Conservation (phyloP, 1,140 invertebrate species). For the Dryas iulia region DNA sequence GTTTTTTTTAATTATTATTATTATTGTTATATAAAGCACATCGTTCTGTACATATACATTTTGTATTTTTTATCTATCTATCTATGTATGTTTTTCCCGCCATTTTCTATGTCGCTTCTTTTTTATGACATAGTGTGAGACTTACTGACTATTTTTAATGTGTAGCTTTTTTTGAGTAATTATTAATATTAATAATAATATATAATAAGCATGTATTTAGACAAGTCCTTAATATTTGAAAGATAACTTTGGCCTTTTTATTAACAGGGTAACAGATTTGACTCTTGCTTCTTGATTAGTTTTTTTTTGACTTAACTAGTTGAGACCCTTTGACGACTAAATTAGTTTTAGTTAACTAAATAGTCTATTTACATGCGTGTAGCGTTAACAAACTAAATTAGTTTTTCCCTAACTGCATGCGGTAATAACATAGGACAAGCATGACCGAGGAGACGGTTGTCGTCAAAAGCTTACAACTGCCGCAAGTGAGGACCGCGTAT, state of each 20-base stretch:
- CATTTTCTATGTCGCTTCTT: constrained; percentile 5
- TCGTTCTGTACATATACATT: constrained; percentile 62
- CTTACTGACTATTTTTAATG: constrained; percentile 5
- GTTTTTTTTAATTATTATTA: too few relatives aligned
- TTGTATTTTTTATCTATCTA: neutral
- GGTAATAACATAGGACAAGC: constrained; percentile 51
- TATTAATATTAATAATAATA: constrained; percentile 14
- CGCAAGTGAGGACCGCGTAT: constrained; percentile 52
- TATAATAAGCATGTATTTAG: constrained; percentile 23
- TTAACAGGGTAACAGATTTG: constrained; percentile 1
- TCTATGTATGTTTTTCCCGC: neutral
- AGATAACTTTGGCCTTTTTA: neutral
- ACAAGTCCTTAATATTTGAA: constrained; percentile 5
- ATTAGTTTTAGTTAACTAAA: neutral
- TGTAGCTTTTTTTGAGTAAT: constrained; percentile 15
- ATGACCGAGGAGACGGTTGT: constrained; percentile 53
- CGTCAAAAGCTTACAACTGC: constrained; percentile 55
- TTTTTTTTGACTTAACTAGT: neutral
- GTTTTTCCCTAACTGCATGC: constrained; percentile 56
- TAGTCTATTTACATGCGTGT: constrained; percentile 14
- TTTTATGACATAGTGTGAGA: neutral
- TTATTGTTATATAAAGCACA: constrained; percentile 29
- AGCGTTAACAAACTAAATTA: constrained; percentile 35
- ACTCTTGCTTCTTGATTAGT: neutral
- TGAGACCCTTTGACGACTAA: neutral